Percentiles rank a stretch among this genome's conserved stretches.
Evolutionary conservation across 1,140 invertebrate genomes (phyloP).

Genomic region (Platorchestia sp.): DNA sequence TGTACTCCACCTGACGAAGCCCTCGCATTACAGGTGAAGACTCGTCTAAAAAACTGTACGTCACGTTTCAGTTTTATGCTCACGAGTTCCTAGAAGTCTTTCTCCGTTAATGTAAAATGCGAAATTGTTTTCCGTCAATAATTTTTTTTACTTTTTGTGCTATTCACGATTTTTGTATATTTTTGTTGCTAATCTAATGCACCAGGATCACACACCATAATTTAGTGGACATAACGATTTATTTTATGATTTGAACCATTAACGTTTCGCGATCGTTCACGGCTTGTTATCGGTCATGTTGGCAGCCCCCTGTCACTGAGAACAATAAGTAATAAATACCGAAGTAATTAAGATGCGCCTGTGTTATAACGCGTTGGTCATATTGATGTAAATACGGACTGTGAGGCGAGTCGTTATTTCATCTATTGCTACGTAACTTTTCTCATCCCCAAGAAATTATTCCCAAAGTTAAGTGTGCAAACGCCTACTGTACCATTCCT

Average conservation of each 20-base stretch:
- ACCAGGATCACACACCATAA: neutral
- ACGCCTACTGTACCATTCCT: conserved; percentile 21
- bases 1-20: neutral
- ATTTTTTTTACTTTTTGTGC: too few relatives aligned
- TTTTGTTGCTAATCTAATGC: neutral
- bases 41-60: neutral
- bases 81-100: neutral
- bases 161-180: neutral
- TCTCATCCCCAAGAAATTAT: neutral
- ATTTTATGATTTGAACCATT: neutral
- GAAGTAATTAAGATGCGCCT: conserved; percentile 7
- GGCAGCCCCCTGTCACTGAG: neutral
- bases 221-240: neutral
- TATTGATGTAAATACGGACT: neutral
- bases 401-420: neutral
- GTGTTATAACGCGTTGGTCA: neutral
- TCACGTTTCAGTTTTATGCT: neutral
- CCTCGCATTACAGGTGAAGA: neutral
- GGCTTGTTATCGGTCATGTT: neutral
- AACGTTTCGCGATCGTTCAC: neutral
- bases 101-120: neutral
- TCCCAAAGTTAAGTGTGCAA: neutral
- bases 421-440: neutral
- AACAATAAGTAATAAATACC: neutral
- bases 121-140: neutral